A percentile compares a stretch with the other conserved stretches of the same genome.
These are phyloP conservation scores for Micropterix aruncella DNA, from an alignment of 2,888 invertebrate species.

Conservation along the genomic window DNA sequence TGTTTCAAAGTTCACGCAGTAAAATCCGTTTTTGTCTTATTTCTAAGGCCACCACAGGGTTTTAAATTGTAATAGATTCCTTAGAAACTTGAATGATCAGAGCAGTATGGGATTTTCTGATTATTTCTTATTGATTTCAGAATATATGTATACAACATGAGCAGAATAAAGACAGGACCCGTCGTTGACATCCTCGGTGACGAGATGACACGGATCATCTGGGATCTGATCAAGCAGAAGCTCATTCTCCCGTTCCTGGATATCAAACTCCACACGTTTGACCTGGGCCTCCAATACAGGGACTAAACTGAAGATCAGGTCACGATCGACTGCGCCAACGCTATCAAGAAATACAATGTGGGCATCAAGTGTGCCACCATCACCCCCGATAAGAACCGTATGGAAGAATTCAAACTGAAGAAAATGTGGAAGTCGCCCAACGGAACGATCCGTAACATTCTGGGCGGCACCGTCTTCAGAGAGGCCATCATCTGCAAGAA, in stretches of 20 bases:
- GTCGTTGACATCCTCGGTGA: slow-evolving; percentile 90
- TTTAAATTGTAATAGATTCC: too few species aligned
- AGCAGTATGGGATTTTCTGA: too few species aligned
- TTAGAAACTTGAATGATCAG: too few species aligned
- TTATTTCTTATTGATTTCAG: too few species aligned
- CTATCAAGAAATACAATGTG: slow-evolving; percentile 92
- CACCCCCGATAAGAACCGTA: slow-evolving; percentile 93
- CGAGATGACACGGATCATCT: slow-evolving; percentile 95
- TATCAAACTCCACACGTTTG: slow-evolving; percentile 85
- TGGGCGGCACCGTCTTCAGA: slow-evolving; percentile 73
- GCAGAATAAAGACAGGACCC: slow-evolving; percentile 67
- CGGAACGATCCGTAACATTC: slow-evolving; percentile 77
- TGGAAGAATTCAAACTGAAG: slow-evolving; percentile 78
- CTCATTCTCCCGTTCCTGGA: slow-evolving; percentile 92
- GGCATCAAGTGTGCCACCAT: slow-evolving; percentile 99
- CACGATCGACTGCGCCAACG: slow-evolving; percentile 93
- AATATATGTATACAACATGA: too few species aligned
- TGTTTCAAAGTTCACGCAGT: too few species aligned
- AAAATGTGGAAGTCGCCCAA: slow-evolving; percentile 89
- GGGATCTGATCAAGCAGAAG: slow-evolving; percentile 96
- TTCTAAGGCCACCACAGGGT: too few species aligned
- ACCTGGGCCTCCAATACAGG: slow-evolving; percentile 89
- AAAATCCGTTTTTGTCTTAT: too few species aligned
- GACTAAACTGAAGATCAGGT: slow-evolving; percentile 92
- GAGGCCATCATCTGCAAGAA: slow-evolving; percentile 85